A percentile compares a stretch with the other conserved stretches of the same genome.
Conservation (phyloP, 2,888 invertebrate species). For the Hypselothyrea guttata region DNA sequence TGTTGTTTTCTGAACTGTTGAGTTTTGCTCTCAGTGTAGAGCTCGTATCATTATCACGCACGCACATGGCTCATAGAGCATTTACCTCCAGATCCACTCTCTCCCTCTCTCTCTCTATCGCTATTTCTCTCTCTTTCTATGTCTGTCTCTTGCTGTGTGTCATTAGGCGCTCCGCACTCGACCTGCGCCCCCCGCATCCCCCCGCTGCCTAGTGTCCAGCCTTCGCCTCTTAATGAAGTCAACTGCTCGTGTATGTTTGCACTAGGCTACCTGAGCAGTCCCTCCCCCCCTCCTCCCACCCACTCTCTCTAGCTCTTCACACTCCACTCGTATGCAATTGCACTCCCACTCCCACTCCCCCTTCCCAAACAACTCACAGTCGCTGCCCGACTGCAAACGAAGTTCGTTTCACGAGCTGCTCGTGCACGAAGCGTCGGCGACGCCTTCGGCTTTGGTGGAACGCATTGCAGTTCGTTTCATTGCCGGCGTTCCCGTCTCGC, state of each 20-base stretch:
- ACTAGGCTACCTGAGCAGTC: slow-evolving; percentile 44
- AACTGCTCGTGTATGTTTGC: slow-evolving; percentile 41
- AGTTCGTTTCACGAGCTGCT: slow-evolving; percentile 36
- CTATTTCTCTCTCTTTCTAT: background rate
- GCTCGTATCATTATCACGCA: slow-evolving; percentile 63
- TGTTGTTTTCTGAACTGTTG: background rate
- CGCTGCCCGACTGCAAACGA: slow-evolving; percentile 26
- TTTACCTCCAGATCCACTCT: background rate
- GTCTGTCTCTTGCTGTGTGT: slow-evolving; percentile 25
- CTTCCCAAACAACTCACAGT: too few relatives aligned
- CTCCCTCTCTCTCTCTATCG: background rate
- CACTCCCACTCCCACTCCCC: slow-evolving; percentile 15
- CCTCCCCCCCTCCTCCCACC: slow-evolving; percentile 11
- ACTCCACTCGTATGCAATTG: slow-evolving; percentile 33
- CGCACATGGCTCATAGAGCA: slow-evolving; percentile 26
- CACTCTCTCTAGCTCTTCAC: slow-evolving; percentile 20
- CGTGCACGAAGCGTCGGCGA: slow-evolving; percentile 15
- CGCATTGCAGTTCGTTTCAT: slow-evolving; percentile 34
- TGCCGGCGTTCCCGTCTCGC: slow-evolving; percentile 17
- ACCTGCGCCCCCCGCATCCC: slow-evolving; percentile 6
- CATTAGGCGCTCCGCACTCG: slow-evolving; percentile 64
- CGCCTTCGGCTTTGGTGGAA: slow-evolving; percentile 47
- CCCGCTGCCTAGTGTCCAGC: slow-evolving; percentile 62
- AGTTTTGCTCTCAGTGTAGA: slow-evolving; percentile 1
- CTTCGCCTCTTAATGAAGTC: slow-evolving; percentile 68